phyloP scores from a whole-genome alignment of 2,888 invertebrate genomes.

The Polyploca ridens region DNA sequence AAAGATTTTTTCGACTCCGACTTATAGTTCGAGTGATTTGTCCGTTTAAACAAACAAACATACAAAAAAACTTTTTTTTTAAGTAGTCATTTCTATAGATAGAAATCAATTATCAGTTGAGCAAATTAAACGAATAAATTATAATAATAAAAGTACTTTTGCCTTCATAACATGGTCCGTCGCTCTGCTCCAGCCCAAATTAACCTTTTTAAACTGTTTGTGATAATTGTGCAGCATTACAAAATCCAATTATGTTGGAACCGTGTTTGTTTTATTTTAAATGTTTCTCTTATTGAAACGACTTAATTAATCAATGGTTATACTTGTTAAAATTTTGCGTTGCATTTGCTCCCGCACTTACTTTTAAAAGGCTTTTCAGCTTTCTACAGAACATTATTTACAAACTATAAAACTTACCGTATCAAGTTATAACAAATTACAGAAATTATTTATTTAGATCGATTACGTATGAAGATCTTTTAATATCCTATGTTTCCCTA shows the following conservation, averaged over 20 bases:
- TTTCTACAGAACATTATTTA: not conserved
- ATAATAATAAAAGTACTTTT: conserved; percentile 23
- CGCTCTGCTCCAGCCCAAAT: conserved; percentile 27
- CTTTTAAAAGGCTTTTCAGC: not conserved
- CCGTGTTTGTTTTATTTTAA: not conserved
- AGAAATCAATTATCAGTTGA: too few species aligned
- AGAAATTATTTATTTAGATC: too few species aligned
- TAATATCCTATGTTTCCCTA: too few species aligned
- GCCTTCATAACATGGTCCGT: conserved; percentile 31
- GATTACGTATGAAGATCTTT: too few species aligned
- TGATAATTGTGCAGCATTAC: conserved; percentile 20
- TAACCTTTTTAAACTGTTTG: conserved; percentile 36
- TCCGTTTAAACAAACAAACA: too few species aligned
- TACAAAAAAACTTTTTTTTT: too few species aligned
- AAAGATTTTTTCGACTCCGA: too few species aligned
- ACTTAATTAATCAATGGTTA: not conserved
- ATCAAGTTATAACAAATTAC: not conserved
- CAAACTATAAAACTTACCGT: not conserved
- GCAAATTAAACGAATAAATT: conserved; percentile 16
- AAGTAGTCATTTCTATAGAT: too few species aligned
- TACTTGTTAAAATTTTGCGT: not conserved
- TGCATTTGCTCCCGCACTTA: not conserved
- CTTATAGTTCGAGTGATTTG: too few species aligned
- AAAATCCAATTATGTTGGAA: conserved; percentile 21
- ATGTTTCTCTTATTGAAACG: not conserved